A percentile compares a stretch with the other conserved stretches of the same genome.
phyloP scores from a whole-genome alignment of 23 tunicate genomes.

The Botrylloides violaceus region DNA sequence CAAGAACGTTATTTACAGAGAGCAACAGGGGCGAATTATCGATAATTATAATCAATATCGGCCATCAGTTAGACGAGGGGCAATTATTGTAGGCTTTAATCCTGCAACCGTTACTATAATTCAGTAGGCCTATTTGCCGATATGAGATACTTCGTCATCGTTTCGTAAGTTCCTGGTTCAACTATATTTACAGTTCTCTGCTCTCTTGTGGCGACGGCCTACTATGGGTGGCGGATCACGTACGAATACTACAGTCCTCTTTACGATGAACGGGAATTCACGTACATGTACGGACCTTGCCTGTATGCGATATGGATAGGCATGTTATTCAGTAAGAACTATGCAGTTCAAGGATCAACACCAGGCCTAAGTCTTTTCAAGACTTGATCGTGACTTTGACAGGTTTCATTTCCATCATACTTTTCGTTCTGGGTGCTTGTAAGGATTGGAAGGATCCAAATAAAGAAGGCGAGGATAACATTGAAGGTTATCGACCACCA shows the following conservation, averaged over 20 bases:
- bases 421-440: not conserved
- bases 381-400: too few species aligned
- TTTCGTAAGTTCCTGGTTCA: too few species aligned
- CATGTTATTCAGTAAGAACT: slow-evolving; percentile 54
- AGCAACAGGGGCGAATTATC: too few species aligned
- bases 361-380: too few species aligned
- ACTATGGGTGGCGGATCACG: slow-evolving; percentile 62
- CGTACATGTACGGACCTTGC: slow-evolving; percentile 79
- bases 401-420: not conserved
- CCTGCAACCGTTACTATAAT: too few species aligned
- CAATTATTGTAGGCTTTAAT: too few species aligned
- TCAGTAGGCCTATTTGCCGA: too few species aligned
- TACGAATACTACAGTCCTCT: slow-evolving; percentile 50
- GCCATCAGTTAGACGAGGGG: too few species aligned
- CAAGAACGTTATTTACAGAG: too few species aligned
- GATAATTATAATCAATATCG: too few species aligned
- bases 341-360: too few species aligned
- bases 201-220: slow-evolving; percentile 70
- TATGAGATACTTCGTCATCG: too few species aligned
- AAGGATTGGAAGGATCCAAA: slow-evolving; percentile 20
- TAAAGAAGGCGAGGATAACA: slow-evolving; percentile 3
- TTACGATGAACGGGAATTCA: slow-evolving; percentile 60
- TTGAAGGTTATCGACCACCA: not conserved
- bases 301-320: slow-evolving; percentile 71
- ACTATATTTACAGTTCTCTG: slow-evolving; percentile 30